Conservation (phyloP, 1,140 invertebrate genomes). For the Hyphantria cunea region DNA sequence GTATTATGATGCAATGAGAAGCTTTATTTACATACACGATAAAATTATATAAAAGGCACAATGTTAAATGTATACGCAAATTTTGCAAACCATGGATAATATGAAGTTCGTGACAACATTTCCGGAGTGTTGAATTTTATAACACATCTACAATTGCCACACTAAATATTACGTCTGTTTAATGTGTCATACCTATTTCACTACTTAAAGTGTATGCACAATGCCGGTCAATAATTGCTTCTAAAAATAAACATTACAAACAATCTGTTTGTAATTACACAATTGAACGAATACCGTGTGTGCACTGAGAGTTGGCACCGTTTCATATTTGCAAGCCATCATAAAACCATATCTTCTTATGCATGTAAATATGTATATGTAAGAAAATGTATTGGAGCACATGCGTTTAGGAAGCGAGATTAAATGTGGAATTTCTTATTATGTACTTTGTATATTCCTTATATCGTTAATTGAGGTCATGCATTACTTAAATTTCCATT, state of each 20-base stretch:
- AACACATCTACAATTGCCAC: neutral
- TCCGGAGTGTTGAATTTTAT: conserved; percentile 1
- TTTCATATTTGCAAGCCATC: conserved; percentile 22
- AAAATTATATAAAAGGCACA: conserved; percentile 1
- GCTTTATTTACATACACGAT: neutral
- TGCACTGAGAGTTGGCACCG: conserved; percentile 32
- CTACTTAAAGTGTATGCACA: conserved; percentile 8
- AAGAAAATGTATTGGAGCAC: conserved; percentile 12
- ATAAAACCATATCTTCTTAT: conserved; percentile 24
- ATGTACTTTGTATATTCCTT: conserved; percentile 3
- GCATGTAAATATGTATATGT: conserved; percentile 2
- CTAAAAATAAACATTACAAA: conserved; percentile 26
- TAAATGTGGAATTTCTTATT: neutral
- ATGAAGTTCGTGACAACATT: conserved; percentile 6
- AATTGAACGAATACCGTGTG: conserved; percentile 20
- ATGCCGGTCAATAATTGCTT: conserved; percentile 28
- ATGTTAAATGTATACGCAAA: neutral
- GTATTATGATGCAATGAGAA: conserved; percentile 13
- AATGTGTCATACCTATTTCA: neutral
- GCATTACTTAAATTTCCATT: neutral
- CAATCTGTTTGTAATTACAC: conserved; percentile 29
- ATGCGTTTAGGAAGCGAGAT: neutral
- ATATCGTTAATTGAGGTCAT: neutral
- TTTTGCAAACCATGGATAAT: conserved; percentile 4
- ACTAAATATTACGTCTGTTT: neutral